Base-by-base conservation (phyloP, 2,797 vertebrate species). In the Hydrophis major region DNA sequence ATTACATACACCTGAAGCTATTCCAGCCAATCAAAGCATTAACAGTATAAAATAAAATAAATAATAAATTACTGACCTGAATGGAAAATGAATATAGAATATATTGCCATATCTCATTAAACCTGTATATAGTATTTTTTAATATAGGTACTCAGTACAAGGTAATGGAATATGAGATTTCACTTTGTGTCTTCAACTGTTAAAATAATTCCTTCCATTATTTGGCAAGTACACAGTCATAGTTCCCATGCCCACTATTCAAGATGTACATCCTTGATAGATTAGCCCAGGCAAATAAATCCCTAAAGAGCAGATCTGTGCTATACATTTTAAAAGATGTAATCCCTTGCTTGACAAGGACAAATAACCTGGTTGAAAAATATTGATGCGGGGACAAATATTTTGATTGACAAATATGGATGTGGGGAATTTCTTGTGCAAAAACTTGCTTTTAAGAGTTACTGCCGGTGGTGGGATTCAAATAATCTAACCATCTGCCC, bases 11-110 rank as follows among this genome's bases (percentile, higher is more conserved):
- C 42, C 63, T 32, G 61, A 91, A 88, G 59, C 47, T 90, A 66
- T 94, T 87, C 90, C 57, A 90, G 7, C 32, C 87, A 91, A 92
- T 89, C 1, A 95, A 92, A 96, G 66, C 57, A n/a, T 92, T 87
- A 57, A 37, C 18, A 88, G 55, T 57, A 88, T 20, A 57, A 88
- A 88, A 28, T 53, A 6, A 78, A 88, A 86, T 28, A 50, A 53
- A 53, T 83, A 0, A 53, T 32, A 57, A 90, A 16, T 28, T 25
- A 74, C 11, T 18, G 20, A 69, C 4, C 91, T 94, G 56, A 1
- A 87, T 92, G 92, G 22, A 25, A 6, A 16, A 18, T 2, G 1
- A 74, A 22, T 89, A 57, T 32, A 1, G 8, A 47, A 69, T 13
- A 92, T 91, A 13, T 22, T 92, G 88, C 6, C 63, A 93, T 74